Conservation (phyloP, 2,113 vertebrate species). For the Taxidea taxus region DNA sequence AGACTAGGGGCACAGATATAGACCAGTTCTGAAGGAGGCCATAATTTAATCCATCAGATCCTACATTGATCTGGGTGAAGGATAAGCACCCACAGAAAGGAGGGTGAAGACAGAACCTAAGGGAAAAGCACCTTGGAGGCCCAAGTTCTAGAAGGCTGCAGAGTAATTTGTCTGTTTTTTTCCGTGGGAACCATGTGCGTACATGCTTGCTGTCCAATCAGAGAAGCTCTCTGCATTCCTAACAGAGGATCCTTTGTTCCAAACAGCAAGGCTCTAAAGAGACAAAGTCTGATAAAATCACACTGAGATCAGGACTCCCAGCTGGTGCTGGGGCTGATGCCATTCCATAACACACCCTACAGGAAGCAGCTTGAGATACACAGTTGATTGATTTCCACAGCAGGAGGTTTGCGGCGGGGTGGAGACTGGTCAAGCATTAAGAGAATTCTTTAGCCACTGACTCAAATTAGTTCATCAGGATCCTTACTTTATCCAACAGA, state of each 20-base stretch:
- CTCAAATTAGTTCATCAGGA: conserved; percentile 63
- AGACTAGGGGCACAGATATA: not conserved
- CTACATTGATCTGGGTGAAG: not conserved
- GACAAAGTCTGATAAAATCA: conserved; percentile 63
- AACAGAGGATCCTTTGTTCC: conserved; percentile 74
- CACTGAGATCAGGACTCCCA: conserved; percentile 54
- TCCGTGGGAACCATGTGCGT: conserved; percentile 39
- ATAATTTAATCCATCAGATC: not conserved
- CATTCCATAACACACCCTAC: conserved; percentile 59
- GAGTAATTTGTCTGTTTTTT: conserved; percentile 33
- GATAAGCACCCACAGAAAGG: conserved; percentile 5
- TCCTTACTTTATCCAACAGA: conserved; percentile 34
- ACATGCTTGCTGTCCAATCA: not conserved
- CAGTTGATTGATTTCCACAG: conserved; percentile 73
- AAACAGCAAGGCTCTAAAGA: conserved; percentile 20
- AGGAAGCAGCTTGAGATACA: conserved; percentile 59
- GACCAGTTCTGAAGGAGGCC: not conserved
- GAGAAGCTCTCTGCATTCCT: conserved; percentile 25
- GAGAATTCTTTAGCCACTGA: conserved; percentile 71
- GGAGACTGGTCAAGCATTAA: conserved; percentile 55
- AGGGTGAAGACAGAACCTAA: not conserved
- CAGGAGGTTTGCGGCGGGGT: conserved; percentile 61
- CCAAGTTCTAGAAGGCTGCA: not conserved
- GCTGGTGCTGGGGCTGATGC: conserved; percentile 58
- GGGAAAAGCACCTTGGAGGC: not conserved